These are phyloP conservation scores for Candoia aspera DNA, from an alignment of 2,113 vertebrate genomes.

Conservation along the genomic window DNA sequence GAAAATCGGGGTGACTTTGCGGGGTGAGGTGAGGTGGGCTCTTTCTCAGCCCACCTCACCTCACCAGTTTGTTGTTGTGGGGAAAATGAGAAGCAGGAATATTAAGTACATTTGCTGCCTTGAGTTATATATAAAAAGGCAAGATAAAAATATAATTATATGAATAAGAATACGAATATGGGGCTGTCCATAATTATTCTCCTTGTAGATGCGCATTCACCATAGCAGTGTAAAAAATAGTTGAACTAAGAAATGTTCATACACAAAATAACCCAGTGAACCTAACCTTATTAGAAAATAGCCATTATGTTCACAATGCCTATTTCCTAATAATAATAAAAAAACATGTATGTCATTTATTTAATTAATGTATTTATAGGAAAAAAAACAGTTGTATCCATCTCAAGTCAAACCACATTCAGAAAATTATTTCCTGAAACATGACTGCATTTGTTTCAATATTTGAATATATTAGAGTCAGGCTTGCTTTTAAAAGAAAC, in stretches of 20 bases:
- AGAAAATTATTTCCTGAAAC: slow-evolving; percentile 6
- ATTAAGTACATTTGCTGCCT: too few relatives aligned
- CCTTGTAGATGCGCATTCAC: background rate
- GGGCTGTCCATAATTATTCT: too few relatives aligned
- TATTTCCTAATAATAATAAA: background rate
- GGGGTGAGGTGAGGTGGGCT: too few relatives aligned
- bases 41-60: too few relatives aligned
- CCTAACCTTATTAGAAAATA: too few relatives aligned
- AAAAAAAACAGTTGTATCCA: background rate
- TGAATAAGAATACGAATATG: too few relatives aligned
- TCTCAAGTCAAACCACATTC: background rate
- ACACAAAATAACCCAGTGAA: background rate
- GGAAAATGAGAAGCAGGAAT: too few relatives aligned
- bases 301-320: background rate
- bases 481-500: background rate
- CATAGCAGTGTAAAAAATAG: background rate
- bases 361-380: background rate
- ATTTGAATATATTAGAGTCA: background rate
- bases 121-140: too few relatives aligned
- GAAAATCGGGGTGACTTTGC: too few relatives aligned
- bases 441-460: background rate
- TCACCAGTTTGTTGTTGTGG: too few relatives aligned
- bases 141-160: too few relatives aligned
- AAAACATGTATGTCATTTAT: background rate
- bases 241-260: background rate